Evolutionary conservation across 2,797 vertebrate genomes (phyloP).

Genomic region (Carduelis carduelis): DNA sequence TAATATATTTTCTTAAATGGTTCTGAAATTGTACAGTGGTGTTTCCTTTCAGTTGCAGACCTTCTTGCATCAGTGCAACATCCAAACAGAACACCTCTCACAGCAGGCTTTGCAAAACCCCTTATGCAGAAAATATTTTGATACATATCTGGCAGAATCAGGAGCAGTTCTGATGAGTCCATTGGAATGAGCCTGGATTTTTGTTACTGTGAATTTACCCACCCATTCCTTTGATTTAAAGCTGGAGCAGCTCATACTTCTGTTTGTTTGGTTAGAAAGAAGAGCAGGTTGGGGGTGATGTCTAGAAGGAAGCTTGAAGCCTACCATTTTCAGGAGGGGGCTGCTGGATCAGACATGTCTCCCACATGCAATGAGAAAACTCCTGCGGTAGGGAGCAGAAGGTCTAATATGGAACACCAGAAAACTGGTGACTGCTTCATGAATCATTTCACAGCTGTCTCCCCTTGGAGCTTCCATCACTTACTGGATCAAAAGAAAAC

Average conservation of each 20-base stretch:
- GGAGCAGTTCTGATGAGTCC: not conserved
- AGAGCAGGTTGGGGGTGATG: not conserved
- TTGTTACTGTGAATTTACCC: conserved; percentile 15
- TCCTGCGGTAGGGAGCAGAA: not conserved
- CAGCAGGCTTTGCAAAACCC: not conserved
- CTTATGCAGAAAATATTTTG: not conserved
- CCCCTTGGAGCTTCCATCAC: not conserved
- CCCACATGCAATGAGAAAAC: fast-evolving
- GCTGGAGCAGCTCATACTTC: not conserved
- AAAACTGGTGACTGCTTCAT: not conserved
- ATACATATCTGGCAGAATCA: not conserved
- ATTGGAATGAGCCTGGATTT: not conserved
- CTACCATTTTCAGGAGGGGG: not conserved
- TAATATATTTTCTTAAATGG: not conserved
- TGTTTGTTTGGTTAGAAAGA: not conserved
- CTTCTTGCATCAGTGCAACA: not conserved
- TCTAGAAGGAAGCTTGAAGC: not conserved
- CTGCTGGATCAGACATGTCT: not conserved
- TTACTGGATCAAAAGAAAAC: not conserved
- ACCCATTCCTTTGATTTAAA: not conserved
- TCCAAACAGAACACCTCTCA: not conserved
- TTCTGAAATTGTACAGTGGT: not conserved
- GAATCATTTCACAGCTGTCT: not conserved
- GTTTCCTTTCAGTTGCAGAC: not conserved
- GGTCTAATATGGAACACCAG: not conserved